Evolutionary conservation across 2,888 invertebrate species (phyloP).

Genomic region (Ophion ventricosus): DNA sequence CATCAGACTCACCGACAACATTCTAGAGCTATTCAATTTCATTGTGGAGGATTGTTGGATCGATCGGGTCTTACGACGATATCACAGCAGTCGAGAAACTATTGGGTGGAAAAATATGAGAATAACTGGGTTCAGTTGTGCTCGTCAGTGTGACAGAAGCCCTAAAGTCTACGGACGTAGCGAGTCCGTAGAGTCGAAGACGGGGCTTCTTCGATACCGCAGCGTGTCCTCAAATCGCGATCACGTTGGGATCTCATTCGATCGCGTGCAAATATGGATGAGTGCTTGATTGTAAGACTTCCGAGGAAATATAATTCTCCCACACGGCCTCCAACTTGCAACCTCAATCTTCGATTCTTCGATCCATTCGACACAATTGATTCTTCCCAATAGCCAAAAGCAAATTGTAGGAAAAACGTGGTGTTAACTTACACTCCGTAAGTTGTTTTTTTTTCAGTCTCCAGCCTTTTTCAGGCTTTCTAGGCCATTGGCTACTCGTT

Average conservation of each 20-base stretch:
- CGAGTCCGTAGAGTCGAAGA: conserved; percentile 30
- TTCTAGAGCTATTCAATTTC: background rate
- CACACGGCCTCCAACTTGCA: background rate
- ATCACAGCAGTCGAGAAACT: background rate
- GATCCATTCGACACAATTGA: background rate
- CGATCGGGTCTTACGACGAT: background rate
- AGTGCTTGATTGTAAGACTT: conserved; percentile 58
- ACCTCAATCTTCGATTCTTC: background rate
- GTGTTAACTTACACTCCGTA: background rate
- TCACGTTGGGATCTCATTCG: conserved; percentile 30
- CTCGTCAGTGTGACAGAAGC: conserved; percentile 47
- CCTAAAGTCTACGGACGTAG: conserved; percentile 42
- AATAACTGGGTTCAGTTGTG: background rate
- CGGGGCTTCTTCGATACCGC: conserved; percentile 48
- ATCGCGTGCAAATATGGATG: conserved; percentile 53
- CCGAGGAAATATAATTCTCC: conserved; percentile 12
- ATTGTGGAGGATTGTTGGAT: background rate
- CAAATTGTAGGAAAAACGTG: background rate
- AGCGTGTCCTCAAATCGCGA: conserved; percentile 14
- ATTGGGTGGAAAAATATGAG: background rate
- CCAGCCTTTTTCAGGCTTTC: background rate
- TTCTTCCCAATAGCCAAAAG: background rate
- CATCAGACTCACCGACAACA: no score
- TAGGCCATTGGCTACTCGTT: background rate
- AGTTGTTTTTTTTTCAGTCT: background rate